Base-by-base conservation (phyloP, 2,797 vertebrate genomes). In the Perdix hodgsoniae region DNA sequence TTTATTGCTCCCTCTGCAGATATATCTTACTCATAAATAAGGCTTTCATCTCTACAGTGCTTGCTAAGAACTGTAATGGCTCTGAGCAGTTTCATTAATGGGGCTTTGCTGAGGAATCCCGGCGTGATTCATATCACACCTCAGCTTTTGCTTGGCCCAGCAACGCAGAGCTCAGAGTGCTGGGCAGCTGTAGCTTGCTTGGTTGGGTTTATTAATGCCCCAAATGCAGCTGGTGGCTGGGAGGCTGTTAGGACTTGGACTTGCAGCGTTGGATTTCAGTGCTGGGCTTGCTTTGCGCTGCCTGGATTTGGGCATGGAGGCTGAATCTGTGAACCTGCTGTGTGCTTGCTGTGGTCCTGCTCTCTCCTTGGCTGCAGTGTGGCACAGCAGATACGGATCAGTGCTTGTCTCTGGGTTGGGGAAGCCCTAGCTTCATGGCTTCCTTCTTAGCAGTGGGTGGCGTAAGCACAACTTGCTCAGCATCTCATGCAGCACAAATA, bases 1-100 rank as follows among this genome's bases (percentile, higher is more conserved):
- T 97, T 98, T 97, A 97, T 89, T 57, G 95, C 96, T 97, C 97
- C 97, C 97, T 97, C 91, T 94, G 93, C 83, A 96, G 96, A 96
- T 87, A 82, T 95, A 88, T 94, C 96, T 94, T 70, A 35, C 96
- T 50, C 96, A 89, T 97, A 97, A 97, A 96, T 95, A 96, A 90
- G 93, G 75, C 94, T 97, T 96, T 92, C 93, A 70, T 95, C 86
- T 71, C 83, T 65, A 50, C 80, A 17, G 92, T 18, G 24, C 84
- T 73, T 19, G 80, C 56, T 39, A 13, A 50, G 78, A 79, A 44
- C 83, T 10, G 22, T 74, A 12, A 11, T 16, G 77, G 88, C 88
- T 83, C 54, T 0, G 83, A 75, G 66, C 10, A 1, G 9, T 50
- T 44, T 72, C 49, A 1, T 86, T 88, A 42, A 39, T 5, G 78